These are phyloP conservation scores for Acrocephalus kingi DNA, from an alignment of 2,113 vertebrate genomes.

Conservation along the genomic window DNA sequence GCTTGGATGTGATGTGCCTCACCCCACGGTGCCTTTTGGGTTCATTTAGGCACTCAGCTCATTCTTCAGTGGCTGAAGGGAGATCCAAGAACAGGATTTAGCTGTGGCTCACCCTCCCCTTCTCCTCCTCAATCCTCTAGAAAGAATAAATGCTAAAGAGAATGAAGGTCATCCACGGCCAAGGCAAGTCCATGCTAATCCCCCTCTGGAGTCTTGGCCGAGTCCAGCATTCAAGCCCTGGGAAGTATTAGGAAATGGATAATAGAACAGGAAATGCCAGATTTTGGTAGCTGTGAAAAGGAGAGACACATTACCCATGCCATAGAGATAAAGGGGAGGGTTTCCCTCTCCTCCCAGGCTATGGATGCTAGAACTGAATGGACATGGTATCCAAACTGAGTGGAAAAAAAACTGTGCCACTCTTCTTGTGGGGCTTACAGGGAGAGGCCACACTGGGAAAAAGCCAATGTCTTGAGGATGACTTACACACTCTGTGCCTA, in stretches of 20 bases:
- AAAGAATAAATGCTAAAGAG: neutral
- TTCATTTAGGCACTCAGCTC: slow-evolving; percentile 4
- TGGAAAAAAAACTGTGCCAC: neutral
- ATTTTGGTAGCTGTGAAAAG: neutral
- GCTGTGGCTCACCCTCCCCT: neutral
- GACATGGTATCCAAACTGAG: neutral
- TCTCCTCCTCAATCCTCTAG: neutral
- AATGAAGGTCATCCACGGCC: neutral
- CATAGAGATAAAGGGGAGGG: neutral
- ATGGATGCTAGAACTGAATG: neutral
- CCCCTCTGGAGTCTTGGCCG: neutral
- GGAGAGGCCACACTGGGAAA: neutral
- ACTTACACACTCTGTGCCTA: neutral
- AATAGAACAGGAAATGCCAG: neutral
- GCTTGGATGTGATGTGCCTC: slow-evolving; percentile 7
- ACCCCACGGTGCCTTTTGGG: neutral
- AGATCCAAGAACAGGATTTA: slow-evolving; percentile 6
- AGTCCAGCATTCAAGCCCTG: neutral
- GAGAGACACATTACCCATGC: neutral
- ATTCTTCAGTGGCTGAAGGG: neutral
- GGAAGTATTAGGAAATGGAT: neutral
- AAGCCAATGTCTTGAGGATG: neutral
- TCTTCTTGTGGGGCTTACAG: neutral
- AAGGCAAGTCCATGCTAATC: neutral
- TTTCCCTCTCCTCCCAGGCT: neutral